phyloP scores from a whole-genome alignment of 2,113 vertebrate genomes.

The Chloebia gouldiae region DNA sequence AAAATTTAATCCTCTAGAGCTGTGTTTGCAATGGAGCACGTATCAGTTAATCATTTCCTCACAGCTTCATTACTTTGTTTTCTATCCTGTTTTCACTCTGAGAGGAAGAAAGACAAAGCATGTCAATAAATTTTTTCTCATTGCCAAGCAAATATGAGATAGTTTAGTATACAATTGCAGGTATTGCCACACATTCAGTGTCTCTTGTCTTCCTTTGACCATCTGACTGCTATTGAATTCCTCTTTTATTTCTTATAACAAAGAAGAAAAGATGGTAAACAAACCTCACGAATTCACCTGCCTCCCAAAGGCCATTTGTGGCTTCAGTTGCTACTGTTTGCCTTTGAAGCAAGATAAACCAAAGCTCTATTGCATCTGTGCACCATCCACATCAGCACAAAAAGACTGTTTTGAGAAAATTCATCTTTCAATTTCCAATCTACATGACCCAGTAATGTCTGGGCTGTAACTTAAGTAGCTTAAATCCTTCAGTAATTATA shows the following conservation, averaged over 20 bases:
- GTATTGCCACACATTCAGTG: neutral
- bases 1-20: neutral
- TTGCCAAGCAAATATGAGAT: neutral
- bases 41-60: neutral
- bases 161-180: neutral
- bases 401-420: neutral
- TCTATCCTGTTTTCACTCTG: neutral
- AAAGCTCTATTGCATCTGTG: neutral
- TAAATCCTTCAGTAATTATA: neutral
- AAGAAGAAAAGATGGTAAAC: constrained; percentile 2
- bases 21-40: neutral
- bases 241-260: neutral
- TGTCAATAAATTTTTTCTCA: neutral
- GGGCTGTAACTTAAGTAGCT: neutral
- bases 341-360: constrained; percentile 14
- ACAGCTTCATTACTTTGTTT: neutral
- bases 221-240: neutral
- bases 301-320: neutral
- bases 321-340: neutral
- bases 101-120: neutral
- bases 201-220: neutral
- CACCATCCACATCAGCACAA: neutral
- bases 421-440: neutral
- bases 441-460: neutral
- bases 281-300: neutral